phyloP scores from a whole-genome alignment of 2,888 invertebrate genomes.

The Belgica antarctica region DNA sequence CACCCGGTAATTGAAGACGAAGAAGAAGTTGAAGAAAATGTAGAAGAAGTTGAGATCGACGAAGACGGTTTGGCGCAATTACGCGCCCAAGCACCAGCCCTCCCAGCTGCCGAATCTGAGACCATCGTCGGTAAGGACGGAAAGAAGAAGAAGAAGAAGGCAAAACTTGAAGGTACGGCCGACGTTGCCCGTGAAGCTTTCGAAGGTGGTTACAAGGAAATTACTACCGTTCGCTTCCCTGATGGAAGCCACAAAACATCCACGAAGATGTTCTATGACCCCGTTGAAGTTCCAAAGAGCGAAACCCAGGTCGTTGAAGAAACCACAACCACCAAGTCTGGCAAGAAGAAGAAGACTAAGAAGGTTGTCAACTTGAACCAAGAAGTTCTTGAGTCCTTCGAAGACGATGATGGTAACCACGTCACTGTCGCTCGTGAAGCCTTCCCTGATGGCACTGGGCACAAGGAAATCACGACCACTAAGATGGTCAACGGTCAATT shows the following conservation, averaged over 20 bases:
- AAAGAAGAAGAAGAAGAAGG: slow-evolving; percentile 42
- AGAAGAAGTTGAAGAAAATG: slow-evolving; percentile 42
- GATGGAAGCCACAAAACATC: slow-evolving; percentile 27
- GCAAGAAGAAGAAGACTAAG: slow-evolving; percentile 41
- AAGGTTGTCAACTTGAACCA: slow-evolving; percentile 35
- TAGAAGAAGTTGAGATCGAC: slow-evolving; percentile 35
- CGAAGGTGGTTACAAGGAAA: slow-evolving; percentile 40
- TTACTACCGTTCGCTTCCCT: slow-evolving; percentile 27
- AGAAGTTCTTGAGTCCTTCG: slow-evolving; percentile 24
- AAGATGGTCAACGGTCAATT: slow-evolving; percentile 20
- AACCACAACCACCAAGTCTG: slow-evolving; percentile 33
- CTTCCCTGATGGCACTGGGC: slow-evolving; percentile 32
- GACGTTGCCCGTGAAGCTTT: slow-evolving; percentile 37
- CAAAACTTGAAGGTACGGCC: slow-evolving; percentile 26
- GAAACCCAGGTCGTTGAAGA: slow-evolving; percentile 35
- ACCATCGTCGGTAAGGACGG: slow-evolving; percentile 7
- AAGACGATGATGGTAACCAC: slow-evolving; percentile 39
- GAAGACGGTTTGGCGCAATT: slow-evolving; percentile 30
- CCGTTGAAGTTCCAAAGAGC: slow-evolving; percentile 29
- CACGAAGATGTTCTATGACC: slow-evolving; percentile 27
- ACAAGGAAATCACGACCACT: slow-evolving; percentile 40
- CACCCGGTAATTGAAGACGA: slow-evolving; percentile 30
- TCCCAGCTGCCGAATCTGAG: background rate
- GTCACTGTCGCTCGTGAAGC: slow-evolving; percentile 37
- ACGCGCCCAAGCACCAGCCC: slow-evolving; percentile 22